These are phyloP conservation scores for Silurus glanis DNA, from an alignment of 2,113 vertebrate genomes.

Conservation along the genomic window DNA sequence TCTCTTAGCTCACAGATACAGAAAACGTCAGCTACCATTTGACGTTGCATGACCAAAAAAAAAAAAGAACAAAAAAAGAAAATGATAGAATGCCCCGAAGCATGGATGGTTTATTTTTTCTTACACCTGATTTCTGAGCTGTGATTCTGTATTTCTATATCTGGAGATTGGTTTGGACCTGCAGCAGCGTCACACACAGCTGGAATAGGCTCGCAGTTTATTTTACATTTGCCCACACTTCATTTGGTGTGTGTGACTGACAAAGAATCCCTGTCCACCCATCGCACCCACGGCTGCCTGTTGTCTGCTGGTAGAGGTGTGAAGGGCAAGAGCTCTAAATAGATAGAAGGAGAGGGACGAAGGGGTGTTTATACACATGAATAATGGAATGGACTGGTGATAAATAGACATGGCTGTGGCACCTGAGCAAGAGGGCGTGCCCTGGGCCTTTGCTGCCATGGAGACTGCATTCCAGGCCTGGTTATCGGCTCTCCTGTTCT, in stretches of 20 bases:
- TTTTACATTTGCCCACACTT: slow-evolving; percentile 19
- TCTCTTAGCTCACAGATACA: not conserved
- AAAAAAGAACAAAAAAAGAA: not conserved
- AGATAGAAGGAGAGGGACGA: slow-evolving; percentile 44
- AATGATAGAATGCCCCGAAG: not conserved
- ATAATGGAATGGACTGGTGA: slow-evolving; percentile 61
- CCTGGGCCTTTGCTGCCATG: slow-evolving; percentile 61
- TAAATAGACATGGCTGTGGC: slow-evolving; percentile 65
- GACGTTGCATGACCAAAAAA: not conserved
- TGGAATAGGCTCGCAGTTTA: not conserved
- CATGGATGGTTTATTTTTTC: too few relatives aligned
- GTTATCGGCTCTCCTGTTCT: slow-evolving; percentile 65
- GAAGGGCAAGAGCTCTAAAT: slow-evolving; percentile 70
- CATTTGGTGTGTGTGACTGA: slow-evolving; percentile 7
- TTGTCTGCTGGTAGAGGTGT: slow-evolving; percentile 64
- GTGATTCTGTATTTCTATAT: not conserved
- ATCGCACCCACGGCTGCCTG: slow-evolving; percentile 1
- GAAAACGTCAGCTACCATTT: not conserved
- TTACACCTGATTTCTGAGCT: not conserved
- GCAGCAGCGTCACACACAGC: too few relatives aligned
- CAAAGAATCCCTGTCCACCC: not conserved
- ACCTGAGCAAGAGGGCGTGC: slow-evolving; percentile 64
- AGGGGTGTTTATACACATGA: slow-evolving; percentile 57
- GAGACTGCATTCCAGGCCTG: slow-evolving; percentile 61
- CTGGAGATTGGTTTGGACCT: too few relatives aligned